A percentile compares a stretch with the other conserved stretches of the same genome.
phyloP scores from a whole-genome alignment of 2,113 vertebrate species.

The Telmatochromis sp. region DNA sequence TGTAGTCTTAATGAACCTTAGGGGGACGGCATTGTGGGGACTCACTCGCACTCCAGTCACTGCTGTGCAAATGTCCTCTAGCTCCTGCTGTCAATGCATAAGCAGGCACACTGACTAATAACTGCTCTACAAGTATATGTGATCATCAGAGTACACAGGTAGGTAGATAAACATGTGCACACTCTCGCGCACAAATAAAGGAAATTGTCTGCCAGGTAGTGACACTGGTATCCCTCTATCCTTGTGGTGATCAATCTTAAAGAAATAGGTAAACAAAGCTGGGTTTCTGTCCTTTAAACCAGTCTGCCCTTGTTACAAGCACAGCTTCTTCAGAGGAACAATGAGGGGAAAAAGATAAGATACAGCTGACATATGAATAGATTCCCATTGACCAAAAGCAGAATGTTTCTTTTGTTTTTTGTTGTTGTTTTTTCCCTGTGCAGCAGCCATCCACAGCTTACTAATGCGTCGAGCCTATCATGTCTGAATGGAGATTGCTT shows the following conservation, averaged over 20 bases:
- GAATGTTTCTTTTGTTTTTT: not conserved
- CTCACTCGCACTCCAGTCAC: conserved; percentile 20
- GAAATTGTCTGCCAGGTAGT: conserved; percentile 47
- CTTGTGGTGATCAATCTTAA: conserved; percentile 50
- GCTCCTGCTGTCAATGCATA: conserved; percentile 3
- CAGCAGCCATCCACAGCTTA: not conserved
- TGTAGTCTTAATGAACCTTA: conserved; percentile 55
- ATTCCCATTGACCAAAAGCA: conserved; percentile 11
- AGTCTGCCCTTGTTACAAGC: conserved; percentile 47
- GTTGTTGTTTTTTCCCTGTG: not conserved
- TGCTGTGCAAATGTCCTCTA: conserved; percentile 38
- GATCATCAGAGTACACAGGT: not conserved
- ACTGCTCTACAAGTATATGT: not conserved
- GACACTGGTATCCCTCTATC: conserved; percentile 47
- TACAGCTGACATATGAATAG: not conserved
- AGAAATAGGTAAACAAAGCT: conserved; percentile 47
- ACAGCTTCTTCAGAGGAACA: conserved; percentile 21
- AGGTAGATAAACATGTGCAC: not conserved
- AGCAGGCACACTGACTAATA: conserved; percentile 3
- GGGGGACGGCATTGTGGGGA: conserved; percentile 11
- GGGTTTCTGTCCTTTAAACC: conserved; percentile 39
- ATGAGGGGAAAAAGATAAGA: conserved; percentile 1
- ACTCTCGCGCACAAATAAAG: not conserved
- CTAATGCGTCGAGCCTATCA: conserved; percentile 27
- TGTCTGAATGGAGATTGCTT: conserved; percentile 41